Conservation (phyloP, 1,140 invertebrate genomes). For the Lethrus apterus region DNA sequence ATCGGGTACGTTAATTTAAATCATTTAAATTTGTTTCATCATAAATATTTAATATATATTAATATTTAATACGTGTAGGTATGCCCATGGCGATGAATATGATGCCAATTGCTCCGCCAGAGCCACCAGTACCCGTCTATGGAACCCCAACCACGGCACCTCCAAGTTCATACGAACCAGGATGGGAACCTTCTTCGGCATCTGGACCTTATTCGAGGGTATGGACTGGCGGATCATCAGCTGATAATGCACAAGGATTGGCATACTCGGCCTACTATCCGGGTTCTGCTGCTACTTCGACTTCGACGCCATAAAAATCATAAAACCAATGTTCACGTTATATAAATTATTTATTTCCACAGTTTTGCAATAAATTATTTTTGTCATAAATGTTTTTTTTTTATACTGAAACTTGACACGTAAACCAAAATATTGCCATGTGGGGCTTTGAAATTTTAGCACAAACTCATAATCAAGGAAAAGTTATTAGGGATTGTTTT, state of each 20-base stretch:
- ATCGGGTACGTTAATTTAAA: slow-evolving; percentile 38
- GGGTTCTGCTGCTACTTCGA: slow-evolving; percentile 37
- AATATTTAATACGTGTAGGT: slow-evolving; percentile 43
- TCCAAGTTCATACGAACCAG: slow-evolving; percentile 55
- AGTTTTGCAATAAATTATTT: slow-evolving; percentile 12
- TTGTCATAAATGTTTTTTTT: background rate
- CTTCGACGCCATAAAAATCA: slow-evolving; percentile 3
- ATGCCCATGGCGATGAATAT: slow-evolving; percentile 63
- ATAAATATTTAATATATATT: slow-evolving; percentile 6
- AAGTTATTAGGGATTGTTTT: too few relatives aligned
- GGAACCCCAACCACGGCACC: slow-evolving; percentile 56
- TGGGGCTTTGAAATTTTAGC: background rate
- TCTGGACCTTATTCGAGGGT: slow-evolving; percentile 63
- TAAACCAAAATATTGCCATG: background rate
- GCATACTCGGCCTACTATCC: slow-evolving; percentile 74
- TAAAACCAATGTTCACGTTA: slow-evolving; percentile 3
- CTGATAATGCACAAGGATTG: slow-evolving; percentile 53
- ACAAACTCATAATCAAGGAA: too few relatives aligned
- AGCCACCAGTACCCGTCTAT: slow-evolving; percentile 51
- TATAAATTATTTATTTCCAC: slow-evolving; percentile 14
- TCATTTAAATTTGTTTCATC: slow-evolving; percentile 2
- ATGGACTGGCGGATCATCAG: slow-evolving; percentile 51
- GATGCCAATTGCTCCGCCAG: slow-evolving; percentile 45
- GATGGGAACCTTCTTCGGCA: slow-evolving; percentile 58
- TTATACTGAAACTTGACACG: background rate